phyloP scores from a whole-genome alignment of 2,113 vertebrate species.

The Struthio camelus region DNA sequence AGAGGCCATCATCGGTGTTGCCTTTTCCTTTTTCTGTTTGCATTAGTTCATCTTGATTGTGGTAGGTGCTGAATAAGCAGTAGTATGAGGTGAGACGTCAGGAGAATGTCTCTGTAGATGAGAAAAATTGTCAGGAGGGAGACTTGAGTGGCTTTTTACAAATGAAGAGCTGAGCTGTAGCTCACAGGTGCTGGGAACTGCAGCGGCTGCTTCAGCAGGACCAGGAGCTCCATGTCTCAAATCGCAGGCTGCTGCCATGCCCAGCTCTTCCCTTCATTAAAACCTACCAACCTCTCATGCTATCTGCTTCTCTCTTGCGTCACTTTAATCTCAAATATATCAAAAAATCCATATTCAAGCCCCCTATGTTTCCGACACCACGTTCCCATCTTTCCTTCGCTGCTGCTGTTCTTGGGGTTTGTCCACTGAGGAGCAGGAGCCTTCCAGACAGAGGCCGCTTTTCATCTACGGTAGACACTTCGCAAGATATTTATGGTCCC shows the following conservation, averaged over 20 bases:
- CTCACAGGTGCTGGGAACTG: not conserved
- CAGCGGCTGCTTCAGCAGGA: not conserved
- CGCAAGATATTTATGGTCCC: not conserved
- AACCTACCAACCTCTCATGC: not conserved
- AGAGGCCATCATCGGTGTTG: not conserved
- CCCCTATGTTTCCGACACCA: fast-evolving
- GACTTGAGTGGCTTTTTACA: not conserved
- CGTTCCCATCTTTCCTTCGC: fast-evolving
- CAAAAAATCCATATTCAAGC: not conserved
- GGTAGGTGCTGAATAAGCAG: not conserved
- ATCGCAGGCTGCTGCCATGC: too few species aligned
- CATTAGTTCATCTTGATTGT: fast-evolving
- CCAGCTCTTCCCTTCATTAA: not conserved
- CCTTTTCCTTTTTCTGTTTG: not conserved
- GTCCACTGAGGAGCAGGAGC: not conserved
- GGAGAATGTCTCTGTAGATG: not conserved
- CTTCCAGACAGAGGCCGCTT: not conserved
- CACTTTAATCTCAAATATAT: not conserved
- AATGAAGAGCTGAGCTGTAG: fast-evolving
- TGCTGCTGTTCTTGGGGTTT: fast-evolving
- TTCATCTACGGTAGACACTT: not conserved
- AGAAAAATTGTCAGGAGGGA: not conserved
- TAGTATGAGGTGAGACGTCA: not conserved
- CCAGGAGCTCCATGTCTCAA: not conserved
- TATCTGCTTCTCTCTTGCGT: not conserved